Base-by-base conservation (phyloP, 2,797 vertebrate genomes). In the Champsocephalus gunnari region DNA sequence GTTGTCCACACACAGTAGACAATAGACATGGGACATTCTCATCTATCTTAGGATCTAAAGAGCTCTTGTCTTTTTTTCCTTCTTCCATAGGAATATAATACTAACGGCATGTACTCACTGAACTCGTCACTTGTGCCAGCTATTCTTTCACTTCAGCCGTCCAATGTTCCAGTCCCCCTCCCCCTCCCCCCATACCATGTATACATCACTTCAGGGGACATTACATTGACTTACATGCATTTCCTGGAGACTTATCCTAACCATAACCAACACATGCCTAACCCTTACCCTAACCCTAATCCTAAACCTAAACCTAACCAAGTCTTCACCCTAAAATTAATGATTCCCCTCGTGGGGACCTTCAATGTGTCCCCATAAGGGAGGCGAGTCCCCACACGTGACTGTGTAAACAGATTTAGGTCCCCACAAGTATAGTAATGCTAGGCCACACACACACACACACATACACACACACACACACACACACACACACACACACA, bases 141-240 rank as follows among this genome's bases (percentile, higher is more conserved):
- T 87, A 84, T 86, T 75, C 82, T 84, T 86, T 86, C 81, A 75
- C 78, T 78, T 80, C 55, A 75, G 64, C 71, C 57, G 32, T 87
- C 66, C 76, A 66, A 71, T 80, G 69, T 75, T 89, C 72, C 77
- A 72, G 56, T 70, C 66, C 74, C 80, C 72, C 66, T 73, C 74
- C 84, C 79, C 82, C 64, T 66, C 55, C 61, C 72, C 44, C 3
- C 24, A 24, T 3, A 24, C 24, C 2, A 24, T 24, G 24, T 24
- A 24, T 24, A 63, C 53, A 66, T 24, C 24, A 24, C 24, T 24
- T 24, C 24, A 24, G 24, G 24, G 2, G 24, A 24, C 24, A 24
- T 24, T 24, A 24, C 3, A 24, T 24, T 24, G 24, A 24, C 24
- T 24, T 24, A 24, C 24, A 24, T 24, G 24, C 24, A 24, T 24